Conservation (phyloP, 1,140 invertebrate genomes). For the Pogonus chalceus region DNA sequence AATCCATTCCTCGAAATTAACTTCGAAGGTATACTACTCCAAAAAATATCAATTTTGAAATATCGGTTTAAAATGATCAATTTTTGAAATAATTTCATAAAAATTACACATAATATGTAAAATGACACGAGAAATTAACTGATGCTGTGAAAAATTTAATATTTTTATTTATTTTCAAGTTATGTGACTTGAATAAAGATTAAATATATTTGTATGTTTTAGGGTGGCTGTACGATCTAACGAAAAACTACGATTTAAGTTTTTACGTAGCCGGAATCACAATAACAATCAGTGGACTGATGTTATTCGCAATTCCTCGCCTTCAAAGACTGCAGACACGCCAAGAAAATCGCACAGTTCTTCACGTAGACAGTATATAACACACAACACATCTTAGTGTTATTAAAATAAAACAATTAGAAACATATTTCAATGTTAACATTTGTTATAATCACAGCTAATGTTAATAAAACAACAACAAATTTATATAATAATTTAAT, state of each 20-base stretch:
- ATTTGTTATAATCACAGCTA: too few relatives aligned
- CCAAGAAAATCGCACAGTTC: conserved; percentile 11
- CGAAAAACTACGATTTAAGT: conserved; percentile 69
- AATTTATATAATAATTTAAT: too few relatives aligned
- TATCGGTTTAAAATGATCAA: neutral
- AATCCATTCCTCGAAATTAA: too few relatives aligned
- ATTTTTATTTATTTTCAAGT: neutral
- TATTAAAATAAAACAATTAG: neutral
- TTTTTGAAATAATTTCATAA: neutral
- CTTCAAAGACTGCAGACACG: conserved; percentile 46
- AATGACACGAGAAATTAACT: neutral
- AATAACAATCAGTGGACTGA: conserved; percentile 77
- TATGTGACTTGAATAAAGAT: neutral
- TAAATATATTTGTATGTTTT: conserved; percentile 8
- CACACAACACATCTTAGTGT: neutral
- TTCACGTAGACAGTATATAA: neutral
- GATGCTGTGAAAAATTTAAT: neutral
- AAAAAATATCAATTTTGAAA: too few relatives aligned
- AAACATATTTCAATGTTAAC: neutral
- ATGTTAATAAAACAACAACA: too few relatives aligned
- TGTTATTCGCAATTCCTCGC: conserved; percentile 79
- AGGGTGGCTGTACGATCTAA: conserved; percentile 73
- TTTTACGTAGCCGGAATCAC: conserved; percentile 74
- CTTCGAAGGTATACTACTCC: too few relatives aligned
- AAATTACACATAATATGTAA: neutral